phyloP scores from a whole-genome alignment of 2,888 invertebrate genomes.

The Elysia crispata region DNA sequence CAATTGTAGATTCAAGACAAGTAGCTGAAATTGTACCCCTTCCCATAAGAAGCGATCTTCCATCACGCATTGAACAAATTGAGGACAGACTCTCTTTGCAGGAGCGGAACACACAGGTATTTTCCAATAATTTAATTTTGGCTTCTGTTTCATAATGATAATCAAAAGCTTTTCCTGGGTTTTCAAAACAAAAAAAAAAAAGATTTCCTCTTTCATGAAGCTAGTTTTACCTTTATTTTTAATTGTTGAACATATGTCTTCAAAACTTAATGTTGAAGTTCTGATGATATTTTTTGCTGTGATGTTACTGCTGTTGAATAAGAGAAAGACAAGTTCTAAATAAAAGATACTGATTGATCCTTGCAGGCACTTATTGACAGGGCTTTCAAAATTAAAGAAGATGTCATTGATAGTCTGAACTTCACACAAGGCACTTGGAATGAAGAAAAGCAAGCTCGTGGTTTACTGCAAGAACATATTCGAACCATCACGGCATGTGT shows the following conservation, averaged over 20 bases:
- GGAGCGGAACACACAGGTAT: conserved; percentile 68
- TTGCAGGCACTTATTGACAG: conserved; percentile 68
- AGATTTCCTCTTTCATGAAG: not conserved
- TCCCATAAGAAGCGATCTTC: conserved; percentile 43
- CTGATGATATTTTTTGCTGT: too few relatives aligned
- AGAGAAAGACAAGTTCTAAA: too few relatives aligned
- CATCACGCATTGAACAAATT: conserved; percentile 57
- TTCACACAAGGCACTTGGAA: conserved; percentile 76
- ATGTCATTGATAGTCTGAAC: conserved; percentile 75
- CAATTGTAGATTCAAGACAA: conserved; percentile 26
- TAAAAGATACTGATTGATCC: not conserved
- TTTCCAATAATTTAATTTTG: not conserved
- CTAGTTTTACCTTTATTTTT: not conserved
- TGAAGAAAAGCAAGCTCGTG: conserved; percentile 74
- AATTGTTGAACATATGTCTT: not conserved
- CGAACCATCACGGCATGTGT: conserved; percentile 76
- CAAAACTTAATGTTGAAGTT: not conserved
- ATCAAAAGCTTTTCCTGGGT: too few relatives aligned
- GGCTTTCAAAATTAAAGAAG: conserved; percentile 74
- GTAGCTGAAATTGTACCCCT: conserved; percentile 49
- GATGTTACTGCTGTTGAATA: too few relatives aligned
- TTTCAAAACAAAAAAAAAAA: not conserved
- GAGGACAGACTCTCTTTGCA: conserved; percentile 70
- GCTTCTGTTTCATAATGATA: not conserved
- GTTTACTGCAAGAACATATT: conserved; percentile 76